Evolutionary conservation across 1,140 invertebrate genomes (phyloP).

Genomic region (Hycleus cichorii): DNA sequence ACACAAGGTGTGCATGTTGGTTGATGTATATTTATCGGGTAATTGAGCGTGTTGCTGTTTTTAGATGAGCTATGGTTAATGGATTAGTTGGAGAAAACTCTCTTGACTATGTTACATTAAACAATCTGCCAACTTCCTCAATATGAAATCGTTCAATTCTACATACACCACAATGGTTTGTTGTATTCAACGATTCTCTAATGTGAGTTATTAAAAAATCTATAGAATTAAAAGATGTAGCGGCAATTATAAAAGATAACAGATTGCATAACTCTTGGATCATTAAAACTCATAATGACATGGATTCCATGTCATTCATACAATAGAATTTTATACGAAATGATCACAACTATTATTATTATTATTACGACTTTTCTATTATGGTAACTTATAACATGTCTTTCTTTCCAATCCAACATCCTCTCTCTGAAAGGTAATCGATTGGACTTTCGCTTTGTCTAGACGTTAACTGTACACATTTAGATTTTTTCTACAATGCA

Average conservation of each 20-base stretch:
- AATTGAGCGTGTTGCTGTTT: slow-evolving; percentile 16
- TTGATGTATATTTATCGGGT: slow-evolving; percentile 17
- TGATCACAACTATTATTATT: no score
- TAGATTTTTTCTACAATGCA: no score
- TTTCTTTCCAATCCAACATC: no score
- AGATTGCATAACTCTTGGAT: slow-evolving; percentile 5
- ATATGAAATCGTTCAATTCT: slow-evolving; percentile 3
- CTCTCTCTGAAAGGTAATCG: no score
- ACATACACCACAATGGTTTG: not conserved
- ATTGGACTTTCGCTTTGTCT: no score
- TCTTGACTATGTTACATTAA: not conserved
- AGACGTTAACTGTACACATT: no score
- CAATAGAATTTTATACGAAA: slow-evolving; percentile 11
- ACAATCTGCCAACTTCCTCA: not conserved
- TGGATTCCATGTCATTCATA: slow-evolving; percentile 8
- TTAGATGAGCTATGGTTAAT: slow-evolving; percentile 17
- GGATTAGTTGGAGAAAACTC: not conserved
- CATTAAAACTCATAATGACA: slow-evolving; percentile 7
- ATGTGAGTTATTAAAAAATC: not conserved
- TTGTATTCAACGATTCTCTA: not conserved
- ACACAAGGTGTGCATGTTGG: slow-evolving; percentile 9
- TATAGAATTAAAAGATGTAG: not conserved
- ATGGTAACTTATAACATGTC: no score
- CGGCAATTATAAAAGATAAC: slow-evolving; percentile 8
- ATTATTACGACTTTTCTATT: no score